Evolutionary conservation across 1,140 invertebrate species (phyloP), one percentile per base, ranked within the genome.

Genomic region (Antheraea pernyi): DNA sequence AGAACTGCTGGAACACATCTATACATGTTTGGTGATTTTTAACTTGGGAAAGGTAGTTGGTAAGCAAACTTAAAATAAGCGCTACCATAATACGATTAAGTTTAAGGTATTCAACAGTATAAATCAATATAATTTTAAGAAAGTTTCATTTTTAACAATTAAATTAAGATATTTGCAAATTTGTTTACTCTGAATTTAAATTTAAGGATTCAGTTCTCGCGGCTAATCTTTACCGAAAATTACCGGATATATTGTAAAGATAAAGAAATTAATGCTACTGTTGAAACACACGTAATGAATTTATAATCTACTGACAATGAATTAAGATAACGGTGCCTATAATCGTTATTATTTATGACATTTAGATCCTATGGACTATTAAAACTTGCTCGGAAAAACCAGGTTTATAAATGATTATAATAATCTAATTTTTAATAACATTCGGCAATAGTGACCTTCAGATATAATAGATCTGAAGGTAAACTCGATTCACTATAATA

Each of bases 301-400:
- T 53, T 53, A 53, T 53, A 53, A 53, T 53, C 46, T 53, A 53
- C 46, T n/a, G 46, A 19, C 18, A 60, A 60, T 30, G 16, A 60
- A 60, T 60, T 60, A 19, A 22, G 11, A 60, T 30, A 19, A 22
- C 22, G 22, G 22, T 5, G 59, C 4, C 59, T 53, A 53, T 53
- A 53, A 53, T 53, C 46, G 16, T 1, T 6, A 53, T 53, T 16
- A 53, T 53, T 53, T 53, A 53, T 16, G 46, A 53, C 46, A 53
- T 16, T 6, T n/a, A 53, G 39, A 42, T 42, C 39, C 46, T 16
- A 53, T n/a, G 46, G 46, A 53, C 46, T 10, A 53, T 53, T 61
- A 61, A 61, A 61, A 30, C 6, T 22, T 4, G 59, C 30, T 22
- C 19, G 19, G 30, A 61, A 22, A 61, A 19, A 61, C 59, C 59